Base-by-base conservation (phyloP, 2,113 vertebrate species). In the Varanus salvator region DNA sequence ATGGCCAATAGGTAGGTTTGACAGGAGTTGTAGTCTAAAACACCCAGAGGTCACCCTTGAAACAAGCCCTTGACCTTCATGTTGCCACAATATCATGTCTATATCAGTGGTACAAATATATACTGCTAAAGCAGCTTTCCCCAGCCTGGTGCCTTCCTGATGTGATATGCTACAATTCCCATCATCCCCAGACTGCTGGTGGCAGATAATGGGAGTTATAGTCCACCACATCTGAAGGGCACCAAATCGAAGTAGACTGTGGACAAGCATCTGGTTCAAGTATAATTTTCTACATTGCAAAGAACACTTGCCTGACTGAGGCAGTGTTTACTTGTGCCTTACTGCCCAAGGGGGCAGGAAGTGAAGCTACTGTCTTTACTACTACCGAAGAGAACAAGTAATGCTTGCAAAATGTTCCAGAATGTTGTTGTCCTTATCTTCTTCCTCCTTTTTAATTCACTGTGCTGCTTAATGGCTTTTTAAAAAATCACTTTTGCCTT, bases 401-500 rank as follows among this genome's bases (percentile, higher is more conserved):
- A 92, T 34, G 87, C 72, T n/a, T 66, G 90, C 90, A 86, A 93
- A 83, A 87, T 91, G 11, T 90, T 92, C 76, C 84, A 86, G 91
- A 88, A 90, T 89, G 81, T 80, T 48, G 66, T 48, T 23, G 9
- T 74, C 25, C 4, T 64, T 82, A 75, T 92, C 90, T 95, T 95
- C 89, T 91, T 89, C 34, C 38, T 44, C 38, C 38, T 68, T 68
- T 57, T 27, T 15, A 77, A 82, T 92, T 92, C 80, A 83, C 95
- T 92, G 29, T 87, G 86, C 90, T 80, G 5, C 90, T 95, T 95
- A 95, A 95, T 95, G 91, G 84, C 88, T 72, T 93, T 64, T 15
- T 54, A 52, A 85, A 21, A 71, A 17, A 19, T 94, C 85, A 83
- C 1, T 3, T 96, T 96, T 95, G 93, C 96, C 96, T 96, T 75